Evolutionary conservation across 2,797 vertebrate species (phyloP).

Genomic region (Micromesistius poutassou): DNA sequence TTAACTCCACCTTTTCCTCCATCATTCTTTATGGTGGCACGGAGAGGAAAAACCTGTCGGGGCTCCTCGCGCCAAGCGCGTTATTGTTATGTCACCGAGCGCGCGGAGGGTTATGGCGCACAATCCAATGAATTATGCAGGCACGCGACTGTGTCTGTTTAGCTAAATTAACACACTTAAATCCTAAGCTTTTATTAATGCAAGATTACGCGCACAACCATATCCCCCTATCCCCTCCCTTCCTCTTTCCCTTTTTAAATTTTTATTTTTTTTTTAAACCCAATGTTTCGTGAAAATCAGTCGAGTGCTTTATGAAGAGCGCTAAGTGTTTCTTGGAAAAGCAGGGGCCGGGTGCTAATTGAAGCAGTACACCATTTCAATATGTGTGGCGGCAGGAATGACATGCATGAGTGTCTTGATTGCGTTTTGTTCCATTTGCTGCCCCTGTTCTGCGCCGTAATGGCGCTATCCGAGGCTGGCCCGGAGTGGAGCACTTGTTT

Average conservation of each 20-base stretch:
- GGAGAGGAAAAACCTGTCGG: background rate
- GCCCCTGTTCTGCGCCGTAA: conserved; percentile 61
- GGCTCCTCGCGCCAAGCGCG: background rate
- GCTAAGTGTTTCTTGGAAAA: conserved; percentile 61
- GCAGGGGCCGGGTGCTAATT: conserved; percentile 60
- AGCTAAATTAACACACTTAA: conserved; percentile 29
- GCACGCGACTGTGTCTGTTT: conserved; percentile 11
- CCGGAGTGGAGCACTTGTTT: conserved; percentile 68
- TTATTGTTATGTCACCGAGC: conserved; percentile 1
- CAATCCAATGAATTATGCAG: conserved; percentile 11
- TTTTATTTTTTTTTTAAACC: conserved; percentile 24
- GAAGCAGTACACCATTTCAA: conserved; percentile 61
- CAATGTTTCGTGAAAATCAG: conserved; percentile 51
- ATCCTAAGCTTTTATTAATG: conserved; percentile 44
- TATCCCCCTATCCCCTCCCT: conserved; percentile 5
- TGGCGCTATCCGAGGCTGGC: conserved; percentile 51
- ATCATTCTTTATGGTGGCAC: background rate
- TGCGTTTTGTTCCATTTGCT: conserved; percentile 68
- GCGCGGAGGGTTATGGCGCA: conserved; percentile 5
- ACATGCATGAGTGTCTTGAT: conserved; percentile 70
- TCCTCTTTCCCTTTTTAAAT: background rate
- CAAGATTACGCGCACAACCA: conserved; percentile 32
- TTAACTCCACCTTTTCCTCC: conserved; percentile 12
- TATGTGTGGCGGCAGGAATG: conserved; percentile 60
- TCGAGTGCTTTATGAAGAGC: conserved; percentile 50